Evolutionary conservation across 2,888 invertebrate species (phyloP), one percentile per base, ranked within the genome.

Genomic region (Unio delphinus): DNA sequence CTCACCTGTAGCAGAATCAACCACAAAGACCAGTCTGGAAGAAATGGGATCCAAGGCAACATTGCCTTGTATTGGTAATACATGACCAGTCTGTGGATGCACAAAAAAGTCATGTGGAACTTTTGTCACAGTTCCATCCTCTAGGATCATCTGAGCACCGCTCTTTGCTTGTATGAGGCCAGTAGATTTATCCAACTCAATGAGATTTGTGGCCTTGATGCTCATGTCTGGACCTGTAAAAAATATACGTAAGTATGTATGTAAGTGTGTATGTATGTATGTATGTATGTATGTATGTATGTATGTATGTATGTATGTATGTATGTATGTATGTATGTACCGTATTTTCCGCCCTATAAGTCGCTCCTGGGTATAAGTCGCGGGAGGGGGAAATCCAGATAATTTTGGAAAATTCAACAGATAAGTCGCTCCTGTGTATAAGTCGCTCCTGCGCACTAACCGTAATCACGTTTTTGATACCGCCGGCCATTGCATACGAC

Each of bases 81-180:
- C 83, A 34, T 80, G 77, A 4, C 88, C 88, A 1, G 88, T 89
- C 74, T 88, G 86, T 45, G 87, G 87, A 68, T 89, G 88, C 3
- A 89, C 70, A 75, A 87, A 87, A 74, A 80, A 80, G 66, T 86
- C 79, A 1, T 71, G 58, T 8, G 88, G 87, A 8, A 87, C 79
- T 2, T 78, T 76, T 18, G 70, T 68, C 15, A 81, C 70, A 7
- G 70, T 78, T 8, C 87, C 87, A 68, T 85, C 82, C 20, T 80
- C 82, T 26, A 81, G 60, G 45, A 86, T 17, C 84, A 89, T 88
- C 74, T 83, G 77, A 1, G 81, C 65, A 4, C 80, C 86, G n/a
- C 75, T 20, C 62, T 80, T 83, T 23, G 88, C 86, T 60, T 75
- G 70, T 61, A 86, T 75, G 20, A 89, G 78, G 11, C 89, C 88